These are phyloP conservation scores for Drosophila ohnishii DNA, from an alignment of 1,140 invertebrate species.

Conservation along the genomic window DNA sequence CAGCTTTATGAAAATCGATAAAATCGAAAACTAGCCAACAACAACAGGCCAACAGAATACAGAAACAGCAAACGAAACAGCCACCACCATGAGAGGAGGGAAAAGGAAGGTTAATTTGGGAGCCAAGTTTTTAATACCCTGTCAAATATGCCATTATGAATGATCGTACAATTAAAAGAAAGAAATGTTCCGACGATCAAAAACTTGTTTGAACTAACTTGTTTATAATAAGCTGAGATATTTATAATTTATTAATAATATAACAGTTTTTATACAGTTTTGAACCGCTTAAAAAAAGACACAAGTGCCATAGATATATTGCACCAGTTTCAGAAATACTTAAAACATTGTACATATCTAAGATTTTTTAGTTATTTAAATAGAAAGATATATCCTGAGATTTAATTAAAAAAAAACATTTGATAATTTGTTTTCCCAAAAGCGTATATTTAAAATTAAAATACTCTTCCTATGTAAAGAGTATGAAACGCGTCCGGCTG, in stretches of 20 bases:
- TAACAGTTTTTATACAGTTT: too few species aligned
- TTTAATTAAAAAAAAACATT: not conserved
- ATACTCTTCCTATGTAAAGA: not conserved
- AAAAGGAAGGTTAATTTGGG: not conserved
- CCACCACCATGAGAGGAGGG: slow-evolving; percentile 38
- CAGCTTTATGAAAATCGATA: slow-evolving; percentile 78
- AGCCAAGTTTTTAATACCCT: slow-evolving; percentile 17
- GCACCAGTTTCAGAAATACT: too few species aligned
- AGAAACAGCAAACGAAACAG: slow-evolving; percentile 34
- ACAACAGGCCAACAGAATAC: slow-evolving; percentile 18
- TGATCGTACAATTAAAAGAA: not conserved
- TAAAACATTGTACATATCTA: too few species aligned
- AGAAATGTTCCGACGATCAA: not conserved
- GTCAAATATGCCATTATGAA: not conserved
- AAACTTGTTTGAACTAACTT: not conserved
- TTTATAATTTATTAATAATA: too few species aligned
- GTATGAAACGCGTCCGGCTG: slow-evolving; percentile 12
- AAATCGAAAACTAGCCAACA: slow-evolving; percentile 78
- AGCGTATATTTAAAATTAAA: not conserved
- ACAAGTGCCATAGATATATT: too few species aligned
- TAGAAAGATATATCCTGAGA: too few species aligned
- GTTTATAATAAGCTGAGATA: too few species aligned
- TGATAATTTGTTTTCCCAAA: not conserved
- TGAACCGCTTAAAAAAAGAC: too few species aligned
- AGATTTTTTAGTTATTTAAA: too few species aligned